Conservation (phyloP, 2,113 vertebrate species). For the Speoplatyrhinus poulsoni region DNA sequence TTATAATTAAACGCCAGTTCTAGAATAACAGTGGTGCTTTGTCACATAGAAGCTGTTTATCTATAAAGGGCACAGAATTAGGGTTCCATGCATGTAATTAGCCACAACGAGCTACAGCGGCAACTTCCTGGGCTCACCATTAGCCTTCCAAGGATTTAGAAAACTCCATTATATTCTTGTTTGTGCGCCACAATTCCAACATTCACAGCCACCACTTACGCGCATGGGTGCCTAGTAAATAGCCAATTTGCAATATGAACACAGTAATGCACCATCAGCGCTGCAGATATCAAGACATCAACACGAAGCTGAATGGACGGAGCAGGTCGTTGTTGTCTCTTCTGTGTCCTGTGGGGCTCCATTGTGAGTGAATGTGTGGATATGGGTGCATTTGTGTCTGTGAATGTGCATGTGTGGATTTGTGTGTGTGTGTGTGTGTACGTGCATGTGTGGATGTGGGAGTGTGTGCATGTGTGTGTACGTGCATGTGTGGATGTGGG, state of each 20-base stretch:
- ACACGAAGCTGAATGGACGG: neutral
- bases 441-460: neutral
- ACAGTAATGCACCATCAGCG: neutral
- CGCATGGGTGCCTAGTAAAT: conserved; percentile 4
- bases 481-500: too few species aligned
- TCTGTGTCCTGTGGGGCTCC: neutral
- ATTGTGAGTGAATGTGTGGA: neutral
- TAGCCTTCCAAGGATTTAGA: conserved; percentile 20
- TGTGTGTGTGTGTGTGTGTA: neutral
- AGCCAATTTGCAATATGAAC: conserved; percentile 16
- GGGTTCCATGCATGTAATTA: conserved; percentile 34
- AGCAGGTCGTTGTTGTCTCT: too few species aligned
- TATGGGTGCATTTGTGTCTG: too few species aligned
- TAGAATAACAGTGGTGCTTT: conserved; percentile 40
- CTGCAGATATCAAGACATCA: neutral
- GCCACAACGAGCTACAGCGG: conserved; percentile 28
- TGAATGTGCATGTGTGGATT: too few species aligned
- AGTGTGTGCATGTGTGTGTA: too few species aligned
- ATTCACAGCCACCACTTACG: conserved; percentile 31
- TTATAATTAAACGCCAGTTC: conserved; percentile 57
- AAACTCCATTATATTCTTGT: conserved; percentile 21
- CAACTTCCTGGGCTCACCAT: conserved; percentile 37
- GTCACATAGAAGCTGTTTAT: conserved; percentile 44
- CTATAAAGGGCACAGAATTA: conserved; percentile 42
- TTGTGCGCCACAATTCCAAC: conserved; percentile 28